Evolutionary conservation across 2,797 vertebrate genomes (phyloP), one percentile per base, ranked within the genome.

Genomic region (Atherinosoma microstoma): DNA sequence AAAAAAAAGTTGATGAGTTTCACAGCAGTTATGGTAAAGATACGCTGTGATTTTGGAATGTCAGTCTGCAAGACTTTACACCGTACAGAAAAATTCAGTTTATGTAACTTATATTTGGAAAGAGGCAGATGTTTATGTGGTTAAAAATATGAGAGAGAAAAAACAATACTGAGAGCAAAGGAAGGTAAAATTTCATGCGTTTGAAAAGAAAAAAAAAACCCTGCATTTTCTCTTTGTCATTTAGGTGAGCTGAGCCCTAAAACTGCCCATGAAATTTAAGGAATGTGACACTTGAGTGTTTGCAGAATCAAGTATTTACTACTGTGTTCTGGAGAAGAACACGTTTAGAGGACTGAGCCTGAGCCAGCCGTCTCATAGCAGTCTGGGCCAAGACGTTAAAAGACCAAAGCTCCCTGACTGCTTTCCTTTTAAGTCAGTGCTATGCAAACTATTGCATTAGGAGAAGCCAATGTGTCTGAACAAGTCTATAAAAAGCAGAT

Each of bases 391-490:
- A 74, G 59, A 73, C 54, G 53, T 47, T 71, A 61, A 51, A 72
- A 74, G 67, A 77, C 58, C 58, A 70, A 75, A 63, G 1, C 58
- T 69, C 13, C 38, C 56, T 57, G 51, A 64, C 62, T 73, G 68
- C 67, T 82, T 47, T 88, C 91, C 91, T 90, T 93, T 88, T 92
- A 93, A 85, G 92, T 78, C 73, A 64, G 65, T 87, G 87, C 38
- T 84, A 87, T 92, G 88, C 75, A 67, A 83, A 76, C 67, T 29
- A 75, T 85, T 76, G 36, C 30, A 49, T 58, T 68, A n/a, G 40
- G 29, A 72, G 54, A 60, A 67, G 58, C 61, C 51, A 7, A 3
- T 63, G 35, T 71, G 54, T 82, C 84, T 64, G 58, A 45, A 0
- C 2, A 12, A 60, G 72, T 67, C 83, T 89, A 83, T 91, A 86